Evolutionary conservation across 2,888 invertebrate genomes (phyloP), one percentile per base, ranked within the genome.

Genomic region (Pammene fasciana): DNA sequence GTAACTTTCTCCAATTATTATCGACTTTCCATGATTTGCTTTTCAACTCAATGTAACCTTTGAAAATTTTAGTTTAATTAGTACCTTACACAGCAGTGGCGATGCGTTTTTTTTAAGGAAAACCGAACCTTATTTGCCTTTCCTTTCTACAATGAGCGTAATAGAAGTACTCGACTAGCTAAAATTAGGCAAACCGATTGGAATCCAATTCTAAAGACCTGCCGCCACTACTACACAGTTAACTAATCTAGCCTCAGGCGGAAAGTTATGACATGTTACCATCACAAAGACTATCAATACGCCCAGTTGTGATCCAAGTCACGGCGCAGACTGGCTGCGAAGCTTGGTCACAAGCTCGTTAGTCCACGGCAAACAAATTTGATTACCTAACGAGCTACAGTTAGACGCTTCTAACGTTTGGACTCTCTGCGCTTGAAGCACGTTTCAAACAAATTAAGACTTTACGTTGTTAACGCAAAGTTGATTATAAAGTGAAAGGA

Each of bases 381-480:
- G 89, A 90, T 90, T 89, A 89, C 87, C 85, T 89, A 88, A 88
- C 89, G 88, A 89, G 85, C 78, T 82, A 78, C 79, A 68, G 72
- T 67, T 70, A 72, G 67, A 70, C 72, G 67, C 70, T 67, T 72
- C 72, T 67, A 70, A 67, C 71, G 62, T 66, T 68, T 62, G 65
- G 59, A 71, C 68, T 45, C 52, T 45, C 65, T 70, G 65, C 45
- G 68, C 48, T 57, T 57, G 34, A 52, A 68, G 57, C 59, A 54
- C 64, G 64, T 38, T 41, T 48, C 45, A 11, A 43, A 14, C 57
- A 59, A 68, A 59, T 68, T 59, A 59, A 52, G 50, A 65, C 68
- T 68, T 68, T 57, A 18, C 7, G n/a, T 36, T 14, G 48, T 57
- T 45, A 18, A 52, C 43, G 36, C 43, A 68, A 64, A 64, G 50